phyloP scores from a whole-genome alignment of 2,888 invertebrate species.

The Elegia similella region DNA sequence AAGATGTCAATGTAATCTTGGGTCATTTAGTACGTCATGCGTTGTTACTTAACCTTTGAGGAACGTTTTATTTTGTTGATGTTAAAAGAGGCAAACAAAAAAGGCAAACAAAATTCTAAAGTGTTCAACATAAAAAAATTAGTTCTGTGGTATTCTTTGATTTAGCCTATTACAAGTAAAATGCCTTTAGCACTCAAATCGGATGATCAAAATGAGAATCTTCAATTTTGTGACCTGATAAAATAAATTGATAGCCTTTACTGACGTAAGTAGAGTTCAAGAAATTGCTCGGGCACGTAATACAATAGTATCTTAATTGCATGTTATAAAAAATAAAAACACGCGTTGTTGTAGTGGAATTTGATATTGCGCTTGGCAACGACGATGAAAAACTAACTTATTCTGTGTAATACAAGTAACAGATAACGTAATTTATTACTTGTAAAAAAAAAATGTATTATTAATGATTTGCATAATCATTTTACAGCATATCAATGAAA shows the following conservation, averaged over 20 bases:
- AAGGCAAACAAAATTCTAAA: no score
- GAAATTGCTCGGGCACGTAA: conserved; percentile 16
- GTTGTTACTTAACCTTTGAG: no score
- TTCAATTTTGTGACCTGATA: conserved; percentile 11
- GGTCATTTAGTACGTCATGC: neutral
- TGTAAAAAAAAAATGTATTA: neutral
- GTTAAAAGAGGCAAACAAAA: no score
- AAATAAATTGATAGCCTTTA: conserved; percentile 3
- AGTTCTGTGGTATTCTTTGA: no score
- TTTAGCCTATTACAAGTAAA: no score
- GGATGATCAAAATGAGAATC: neutral
- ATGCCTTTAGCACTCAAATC: neutral
- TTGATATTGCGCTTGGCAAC: conserved; percentile 12
- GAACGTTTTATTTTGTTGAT: no score
- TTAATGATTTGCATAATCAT: no score
- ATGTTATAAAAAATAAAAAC: conserved; percentile 11
- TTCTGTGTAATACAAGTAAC: neutral
- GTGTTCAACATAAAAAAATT: no score
- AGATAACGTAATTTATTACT: no score
- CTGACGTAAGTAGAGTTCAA: conserved; percentile 12
- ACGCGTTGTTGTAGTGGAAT: conserved; percentile 2
- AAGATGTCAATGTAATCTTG: conserved; percentile 1
- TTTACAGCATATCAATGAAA: no score
- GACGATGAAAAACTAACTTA: neutral
- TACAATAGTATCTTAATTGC: conserved; percentile 9